These are phyloP conservation scores for Leucoraja erinaceus DNA, from an alignment of 2,113 vertebrate genomes.

Conservation along the genomic window DNA sequence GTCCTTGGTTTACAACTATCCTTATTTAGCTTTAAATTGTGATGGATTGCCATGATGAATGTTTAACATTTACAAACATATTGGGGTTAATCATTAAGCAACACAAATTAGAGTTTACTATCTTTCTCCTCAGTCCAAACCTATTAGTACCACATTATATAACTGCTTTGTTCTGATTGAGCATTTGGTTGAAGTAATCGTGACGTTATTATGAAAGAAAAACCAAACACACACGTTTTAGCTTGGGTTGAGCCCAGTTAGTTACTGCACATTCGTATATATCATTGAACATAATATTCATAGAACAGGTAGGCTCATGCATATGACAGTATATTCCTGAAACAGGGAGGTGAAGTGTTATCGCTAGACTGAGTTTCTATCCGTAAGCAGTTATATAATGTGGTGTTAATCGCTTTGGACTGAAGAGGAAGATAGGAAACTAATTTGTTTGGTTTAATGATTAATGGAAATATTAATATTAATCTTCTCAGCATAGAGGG, in stretches of 20 bases:
- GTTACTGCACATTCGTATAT: background rate
- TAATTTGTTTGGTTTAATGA: too few species aligned
- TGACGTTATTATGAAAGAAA: background rate
- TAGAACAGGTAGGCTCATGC: background rate
- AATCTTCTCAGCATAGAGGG: background rate
- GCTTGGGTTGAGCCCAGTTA: background rate
- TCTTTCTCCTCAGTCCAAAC: background rate
- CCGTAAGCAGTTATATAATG: background rate
- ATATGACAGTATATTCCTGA: background rate
- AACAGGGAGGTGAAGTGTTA: background rate
- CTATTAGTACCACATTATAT: background rate
- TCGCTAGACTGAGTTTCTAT: background rate
- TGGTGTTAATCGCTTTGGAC: too few species aligned
- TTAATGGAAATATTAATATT: conserved; percentile 22
- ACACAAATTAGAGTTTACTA: conserved; percentile 5
- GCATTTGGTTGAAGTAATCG: background rate
- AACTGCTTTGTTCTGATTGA: background rate
- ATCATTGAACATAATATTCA: background rate
- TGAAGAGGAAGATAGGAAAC: too few species aligned
- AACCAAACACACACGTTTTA: background rate
- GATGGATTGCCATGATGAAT: background rate
- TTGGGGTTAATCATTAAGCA: conserved; percentile 17
- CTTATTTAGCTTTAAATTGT: background rate
- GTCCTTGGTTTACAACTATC: background rate
- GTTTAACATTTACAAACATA: background rate